These are phyloP conservation scores for Chlorodrepanis virens DNA, from an alignment of 2,113 vertebrate species.

Conservation along the genomic window DNA sequence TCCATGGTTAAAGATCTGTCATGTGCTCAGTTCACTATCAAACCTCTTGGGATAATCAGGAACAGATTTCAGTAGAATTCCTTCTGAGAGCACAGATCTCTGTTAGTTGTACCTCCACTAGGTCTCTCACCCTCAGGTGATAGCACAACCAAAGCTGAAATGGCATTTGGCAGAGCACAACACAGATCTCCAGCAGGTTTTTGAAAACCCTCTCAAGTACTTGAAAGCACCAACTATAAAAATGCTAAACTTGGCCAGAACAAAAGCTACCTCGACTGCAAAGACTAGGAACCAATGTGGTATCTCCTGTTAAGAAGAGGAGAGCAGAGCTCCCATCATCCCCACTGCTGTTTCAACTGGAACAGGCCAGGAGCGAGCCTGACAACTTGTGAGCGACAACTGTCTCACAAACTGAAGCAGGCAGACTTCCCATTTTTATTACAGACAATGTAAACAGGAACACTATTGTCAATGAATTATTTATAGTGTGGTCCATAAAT, in stretches of 20 bases:
- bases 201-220: not conserved
- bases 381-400: not conserved
- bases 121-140: not conserved
- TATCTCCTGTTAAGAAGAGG: not conserved
- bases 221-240: not conserved
- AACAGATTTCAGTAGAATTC: not conserved
- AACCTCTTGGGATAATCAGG: not conserved
- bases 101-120: not conserved
- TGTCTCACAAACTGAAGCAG: not conserved
- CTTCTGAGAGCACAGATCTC: not conserved
- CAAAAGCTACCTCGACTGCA: not conserved
- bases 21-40: not conserved
- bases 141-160: not conserved
- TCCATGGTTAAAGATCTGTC: not conserved
- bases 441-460: not conserved
- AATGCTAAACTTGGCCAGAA: not conserved
- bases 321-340: not conserved
- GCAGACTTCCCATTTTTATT: not conserved
- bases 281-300: not conserved
- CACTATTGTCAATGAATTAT: not conserved
- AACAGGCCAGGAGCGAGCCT: not conserved
- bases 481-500: not conserved
- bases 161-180: not conserved
- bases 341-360: accelerated
- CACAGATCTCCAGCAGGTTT: not conserved